Percentiles rank a stretch among this genome's conserved stretches.
Evolutionary conservation across 2,113 vertebrate genomes (phyloP).

Genomic region (Sapayoa aenigma): DNA sequence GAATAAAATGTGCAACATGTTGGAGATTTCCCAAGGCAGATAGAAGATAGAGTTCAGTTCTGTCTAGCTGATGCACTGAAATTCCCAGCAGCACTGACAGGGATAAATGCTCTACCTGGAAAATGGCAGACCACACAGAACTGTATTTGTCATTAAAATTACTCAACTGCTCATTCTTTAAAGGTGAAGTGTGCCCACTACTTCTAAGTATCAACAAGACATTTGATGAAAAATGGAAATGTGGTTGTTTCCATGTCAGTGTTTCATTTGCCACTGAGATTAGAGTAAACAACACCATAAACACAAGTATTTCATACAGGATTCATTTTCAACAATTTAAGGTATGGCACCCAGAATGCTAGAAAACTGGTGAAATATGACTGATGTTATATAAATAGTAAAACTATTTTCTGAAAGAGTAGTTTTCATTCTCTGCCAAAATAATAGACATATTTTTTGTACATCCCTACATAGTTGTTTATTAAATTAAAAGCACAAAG

Average conservation of each 20-base stretch:
- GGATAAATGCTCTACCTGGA: constrained; percentile 62
- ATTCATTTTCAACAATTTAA: background rate
- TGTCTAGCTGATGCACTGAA: constrained; percentile 67
- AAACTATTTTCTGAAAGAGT: background rate
- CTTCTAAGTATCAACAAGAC: background rate
- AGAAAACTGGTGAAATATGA: background rate
- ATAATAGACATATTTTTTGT: background rate
- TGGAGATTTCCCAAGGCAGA: constrained; percentile 65
- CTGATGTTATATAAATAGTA: background rate
- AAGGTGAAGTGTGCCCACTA: background rate
- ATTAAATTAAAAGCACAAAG: background rate
- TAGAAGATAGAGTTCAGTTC: constrained; percentile 69
- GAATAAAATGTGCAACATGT: constrained; percentile 64
- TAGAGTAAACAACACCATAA: background rate
- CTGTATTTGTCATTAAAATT: constrained; percentile 59
- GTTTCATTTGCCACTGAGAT: background rate
- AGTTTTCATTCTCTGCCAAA: background rate
- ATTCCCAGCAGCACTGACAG: constrained; percentile 68
- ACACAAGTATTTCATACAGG: background rate
- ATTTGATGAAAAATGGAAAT: background rate
- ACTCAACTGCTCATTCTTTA: constrained; percentile 26
- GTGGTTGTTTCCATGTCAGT: background rate
- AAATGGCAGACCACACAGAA: constrained; percentile 51
- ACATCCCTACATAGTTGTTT: background rate
- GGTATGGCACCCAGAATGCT: background rate